Evolutionary conservation across 2,113 vertebrate genomes (phyloP), one percentile per base, ranked within the genome.

Genomic region (Gopherus evgoodei): DNA sequence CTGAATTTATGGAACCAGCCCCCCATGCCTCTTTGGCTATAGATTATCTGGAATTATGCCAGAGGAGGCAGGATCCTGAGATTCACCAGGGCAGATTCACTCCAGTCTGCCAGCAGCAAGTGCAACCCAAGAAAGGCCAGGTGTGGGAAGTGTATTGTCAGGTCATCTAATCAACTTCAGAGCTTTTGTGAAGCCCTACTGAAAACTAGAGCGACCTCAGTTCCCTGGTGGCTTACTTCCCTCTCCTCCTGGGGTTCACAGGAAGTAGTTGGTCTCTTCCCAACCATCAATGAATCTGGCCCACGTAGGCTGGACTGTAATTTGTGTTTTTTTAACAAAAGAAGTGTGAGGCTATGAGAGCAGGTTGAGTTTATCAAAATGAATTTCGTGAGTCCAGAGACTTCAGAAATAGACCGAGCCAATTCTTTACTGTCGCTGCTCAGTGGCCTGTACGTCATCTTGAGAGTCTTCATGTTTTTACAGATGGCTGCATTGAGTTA

Each of bases 1-100:
- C 62, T 78, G 90, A 94, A 72, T 84, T 80, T 85, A 94, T 92
- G 95, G 72, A 57, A 95, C 65, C 89, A 50, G 84, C 19, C 80
- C 38, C 54, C 0, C 1, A 49, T 83, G 81, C 2, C 86, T 81
- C 59, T 69, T 52, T 1, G 24, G 6, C 88, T 86, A 57, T 78
- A 94, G 91, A 76, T 89, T 80, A 90, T 89, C 69, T 59, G 2
- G 2, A 6, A 42, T 91, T 87, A 44, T 91, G 35, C 11, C 35
- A 4, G 72, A 69, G 57, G 27, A 76, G 72, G 21, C 72, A 6
- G 69, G 38, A 11, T 3, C 38, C 0, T 16, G 13, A 24, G 79
- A 16, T 2, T 19, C n/a, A 31, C 19, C 53, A 52, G 80, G 86
- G 27, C 52, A 91, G 75, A 49, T 49, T 49, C 47, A 2, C 31